Evolutionary conservation across 2,888 invertebrate species (phyloP), one percentile per base, ranked within the genome.

Genomic region (Paralinhomoeus sp.): DNA sequence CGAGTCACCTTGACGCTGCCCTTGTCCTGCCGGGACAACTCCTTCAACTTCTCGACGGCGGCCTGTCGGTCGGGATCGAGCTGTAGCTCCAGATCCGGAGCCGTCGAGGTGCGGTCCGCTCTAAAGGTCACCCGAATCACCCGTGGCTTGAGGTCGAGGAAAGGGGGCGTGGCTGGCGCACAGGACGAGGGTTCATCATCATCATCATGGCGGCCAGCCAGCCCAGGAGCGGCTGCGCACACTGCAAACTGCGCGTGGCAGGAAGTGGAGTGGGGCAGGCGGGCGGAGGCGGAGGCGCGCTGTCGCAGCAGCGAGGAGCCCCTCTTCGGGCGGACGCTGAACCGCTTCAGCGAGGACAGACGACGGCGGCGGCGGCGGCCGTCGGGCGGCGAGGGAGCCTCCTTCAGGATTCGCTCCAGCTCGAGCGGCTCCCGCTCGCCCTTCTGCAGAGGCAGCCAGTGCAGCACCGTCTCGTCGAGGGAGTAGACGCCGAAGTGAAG

Each of bases 401-500:
- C 27, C 12, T 12, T 12, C 27, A 27, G 54, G 51, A 49, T 48
- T 41, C 48, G 46, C 33, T 50, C 48, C 37, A 52, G 45, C 52
- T 52, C 55, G 27, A 51, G 49, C 34, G 48, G 49, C 41, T 53
- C 47, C 39, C 50, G 50, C 34, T 53, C 51, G 42, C 53, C 51
- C 24, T 52, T 54, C 40, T 57, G 54, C 37, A 51, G 49, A 23
- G 53, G 51, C 31, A 59, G 50, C 57, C 54, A 54, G 36, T 56
- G 53, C 40, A 58, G 51, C 24, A 59, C 48, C 13, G 54, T 49
- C 44, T 58, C 57, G 44, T 58, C 58, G 47, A 56, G 56, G 35
- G 55, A 50, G 47, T 52, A 51, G 52, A 59, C 47, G 45, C 59
- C 59, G 43, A 55, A 59, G 47, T 53, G 52, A 52, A 57, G 47